Evolutionary conservation across 2,797 vertebrate species (phyloP).

Genomic region (Hapalemur alaotrensis): DNA sequence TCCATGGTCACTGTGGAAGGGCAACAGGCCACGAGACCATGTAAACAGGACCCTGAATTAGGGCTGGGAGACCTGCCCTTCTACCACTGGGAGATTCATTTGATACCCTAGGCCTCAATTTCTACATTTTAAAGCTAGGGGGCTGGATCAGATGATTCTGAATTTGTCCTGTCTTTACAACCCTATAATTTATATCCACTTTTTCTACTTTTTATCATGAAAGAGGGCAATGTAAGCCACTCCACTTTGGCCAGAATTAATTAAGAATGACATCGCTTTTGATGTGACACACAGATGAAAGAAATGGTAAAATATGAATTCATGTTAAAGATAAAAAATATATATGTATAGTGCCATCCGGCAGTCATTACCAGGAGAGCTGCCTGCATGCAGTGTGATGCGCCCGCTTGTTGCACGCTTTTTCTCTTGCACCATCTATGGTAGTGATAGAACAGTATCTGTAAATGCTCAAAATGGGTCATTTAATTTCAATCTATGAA

Average conservation of each 20-base stretch:
- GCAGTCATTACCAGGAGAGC: not conserved
- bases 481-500: not conserved
- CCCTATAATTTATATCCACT: not conserved
- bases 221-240: not conserved
- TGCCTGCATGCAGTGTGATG: not conserved
- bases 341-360: not conserved
- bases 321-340: not conserved
- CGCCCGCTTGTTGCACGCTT: not conserved
- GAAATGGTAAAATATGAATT: not conserved
- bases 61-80: not conserved
- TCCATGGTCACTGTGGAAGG: not conserved
- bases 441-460: not conserved
- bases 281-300: not conserved
- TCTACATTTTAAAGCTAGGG: not conserved
- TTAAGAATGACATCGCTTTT: not conserved
- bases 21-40: not conserved
- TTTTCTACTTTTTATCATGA: not conserved
- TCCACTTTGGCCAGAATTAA: not conserved
- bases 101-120: not conserved
- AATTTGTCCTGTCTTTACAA: not conserved
- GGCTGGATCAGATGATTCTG: not conserved
- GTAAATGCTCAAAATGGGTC: not conserved
- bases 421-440: not conserved
- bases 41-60: not conserved
- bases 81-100: not conserved